Conservation (phyloP, 2,113 vertebrate species). For the Eretmochelys imbricata region DNA sequence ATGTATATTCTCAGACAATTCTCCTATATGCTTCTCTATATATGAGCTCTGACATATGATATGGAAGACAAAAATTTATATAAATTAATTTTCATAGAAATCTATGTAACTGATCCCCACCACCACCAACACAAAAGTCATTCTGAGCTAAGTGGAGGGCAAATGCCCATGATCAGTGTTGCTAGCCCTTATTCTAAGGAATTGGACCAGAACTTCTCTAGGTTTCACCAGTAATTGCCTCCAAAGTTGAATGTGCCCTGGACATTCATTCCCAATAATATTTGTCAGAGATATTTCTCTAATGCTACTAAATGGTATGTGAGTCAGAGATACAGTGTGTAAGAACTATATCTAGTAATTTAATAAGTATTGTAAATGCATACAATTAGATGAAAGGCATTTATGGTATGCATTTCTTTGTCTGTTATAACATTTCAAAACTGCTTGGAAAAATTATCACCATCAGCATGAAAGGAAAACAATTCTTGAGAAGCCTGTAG, state of each 20-base stretch:
- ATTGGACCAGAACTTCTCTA: not conserved
- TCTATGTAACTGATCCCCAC: not conserved
- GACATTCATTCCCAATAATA: not conserved
- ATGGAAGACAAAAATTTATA: not conserved
- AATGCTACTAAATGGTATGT: not conserved
- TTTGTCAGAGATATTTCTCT: not conserved
- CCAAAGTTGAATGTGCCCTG: not conserved
- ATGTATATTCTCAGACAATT: not conserved
- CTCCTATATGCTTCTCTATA: not conserved
- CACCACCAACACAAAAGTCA: not conserved
- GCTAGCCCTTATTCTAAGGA: not conserved
- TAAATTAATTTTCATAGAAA: not conserved
- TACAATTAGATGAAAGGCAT: not conserved
- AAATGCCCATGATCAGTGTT: not conserved
- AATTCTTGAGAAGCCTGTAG: not conserved
- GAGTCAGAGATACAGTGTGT: not conserved
- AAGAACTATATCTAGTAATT: not conserved
- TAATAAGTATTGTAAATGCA: not conserved
- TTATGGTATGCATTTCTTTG: not conserved
- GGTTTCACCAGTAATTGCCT: not conserved
- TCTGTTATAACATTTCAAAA: not conserved
- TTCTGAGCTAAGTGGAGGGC: not conserved
- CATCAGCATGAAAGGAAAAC: not conserved
- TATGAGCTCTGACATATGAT: not conserved
- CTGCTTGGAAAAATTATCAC: not conserved